Percentiles rank a stretch among this genome's conserved stretches.
phyloP scores from a whole-genome alignment of 2,797 vertebrate genomes.

The Karalla daura region DNA sequence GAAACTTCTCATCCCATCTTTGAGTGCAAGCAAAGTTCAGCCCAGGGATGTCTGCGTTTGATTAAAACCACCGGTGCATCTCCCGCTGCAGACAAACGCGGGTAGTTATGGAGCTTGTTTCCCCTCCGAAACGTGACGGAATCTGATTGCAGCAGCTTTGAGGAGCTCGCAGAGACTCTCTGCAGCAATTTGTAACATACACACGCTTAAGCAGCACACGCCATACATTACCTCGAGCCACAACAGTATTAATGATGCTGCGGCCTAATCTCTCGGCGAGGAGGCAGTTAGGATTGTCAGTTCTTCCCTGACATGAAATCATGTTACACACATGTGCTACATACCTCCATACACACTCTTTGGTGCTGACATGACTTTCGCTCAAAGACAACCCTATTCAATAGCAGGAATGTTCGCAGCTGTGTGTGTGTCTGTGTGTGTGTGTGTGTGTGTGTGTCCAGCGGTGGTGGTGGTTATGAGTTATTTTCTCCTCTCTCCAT shows the following conservation, averaged over 20 bases:
- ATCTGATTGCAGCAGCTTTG: slow-evolving; percentile 46
- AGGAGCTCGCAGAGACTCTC: slow-evolving; percentile 27
- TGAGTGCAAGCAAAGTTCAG: slow-evolving; percentile 73
- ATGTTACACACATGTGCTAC: slow-evolving; percentile 66
- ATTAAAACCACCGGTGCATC: slow-evolving; percentile 62
- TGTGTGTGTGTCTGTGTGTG: slow-evolving; percentile 43
- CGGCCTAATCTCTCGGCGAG: slow-evolving; percentile 58
- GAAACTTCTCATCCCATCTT: slow-evolving; percentile 55
- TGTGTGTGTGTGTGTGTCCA: slow-evolving; percentile 15
- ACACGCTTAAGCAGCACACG: slow-evolving; percentile 52
- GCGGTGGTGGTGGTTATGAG: slow-evolving; percentile 11
- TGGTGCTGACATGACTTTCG: slow-evolving; percentile 60
- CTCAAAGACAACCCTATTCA: slow-evolving; percentile 60
- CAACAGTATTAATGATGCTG: slow-evolving; percentile 55
- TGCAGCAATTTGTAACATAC: slow-evolving; percentile 46
- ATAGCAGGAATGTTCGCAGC: slow-evolving; percentile 68
- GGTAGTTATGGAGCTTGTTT: slow-evolving; percentile 49
- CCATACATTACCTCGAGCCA: slow-evolving; percentile 48
- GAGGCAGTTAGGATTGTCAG: slow-evolving; percentile 45
- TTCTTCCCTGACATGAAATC: slow-evolving; percentile 60
- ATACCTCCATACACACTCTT: slow-evolving; percentile 46
- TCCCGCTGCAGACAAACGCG: slow-evolving; percentile 63
- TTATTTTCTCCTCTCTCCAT: slow-evolving; percentile 55
- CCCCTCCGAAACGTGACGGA: slow-evolving; percentile 50
- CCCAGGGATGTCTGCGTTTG: slow-evolving; percentile 63